A percentile compares a stretch with the other conserved stretches of the same genome.
Conservation (phyloP, 1,140 invertebrate species). For the Elymnias hypermnestra region DNA sequence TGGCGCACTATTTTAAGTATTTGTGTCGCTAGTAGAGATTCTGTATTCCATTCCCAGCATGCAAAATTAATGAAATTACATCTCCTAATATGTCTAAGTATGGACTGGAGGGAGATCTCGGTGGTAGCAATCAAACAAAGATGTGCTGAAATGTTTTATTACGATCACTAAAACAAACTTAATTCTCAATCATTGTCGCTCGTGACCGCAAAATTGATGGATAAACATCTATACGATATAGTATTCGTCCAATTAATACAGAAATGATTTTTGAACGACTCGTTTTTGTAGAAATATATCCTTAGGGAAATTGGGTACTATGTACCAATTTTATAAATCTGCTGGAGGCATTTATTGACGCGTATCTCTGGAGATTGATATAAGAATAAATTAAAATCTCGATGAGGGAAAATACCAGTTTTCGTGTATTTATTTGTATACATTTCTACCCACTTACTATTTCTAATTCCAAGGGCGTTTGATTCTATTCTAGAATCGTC, state of each 20-base stretch:
- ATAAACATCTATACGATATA: conserved; percentile 2
- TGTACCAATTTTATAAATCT: conserved; percentile 28
- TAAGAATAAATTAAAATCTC: conserved; percentile 7
- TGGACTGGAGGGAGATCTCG: too few species aligned
- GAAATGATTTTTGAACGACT: conserved; percentile 22
- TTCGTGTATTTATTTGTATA: background rate
- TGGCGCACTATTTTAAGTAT: too few species aligned
- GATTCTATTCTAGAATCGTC: too few species aligned
- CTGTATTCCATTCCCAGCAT: too few species aligned
- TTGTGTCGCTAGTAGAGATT: too few species aligned
- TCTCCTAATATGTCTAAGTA: too few species aligned
- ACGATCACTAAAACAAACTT: too few species aligned
- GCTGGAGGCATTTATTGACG: conserved; percentile 28
- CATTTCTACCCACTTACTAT: too few species aligned
- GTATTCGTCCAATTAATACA: conserved; percentile 11
- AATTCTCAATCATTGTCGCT: background rate
- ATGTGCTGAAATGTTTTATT: too few species aligned
- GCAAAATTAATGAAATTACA: too few species aligned
- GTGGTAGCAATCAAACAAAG: too few species aligned
- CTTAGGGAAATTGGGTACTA: conserved; percentile 27
- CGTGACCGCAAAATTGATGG: conserved; percentile 5
- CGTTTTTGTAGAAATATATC: conserved; percentile 24
- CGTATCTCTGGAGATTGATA: conserved; percentile 26
- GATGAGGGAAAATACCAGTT: background rate
- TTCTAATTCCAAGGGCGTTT: too few species aligned